Evolutionary conservation across 2,113 vertebrate genomes (phyloP), one percentile per base, ranked within the genome.

Genomic region (Chinchilla lanigera): DNA sequence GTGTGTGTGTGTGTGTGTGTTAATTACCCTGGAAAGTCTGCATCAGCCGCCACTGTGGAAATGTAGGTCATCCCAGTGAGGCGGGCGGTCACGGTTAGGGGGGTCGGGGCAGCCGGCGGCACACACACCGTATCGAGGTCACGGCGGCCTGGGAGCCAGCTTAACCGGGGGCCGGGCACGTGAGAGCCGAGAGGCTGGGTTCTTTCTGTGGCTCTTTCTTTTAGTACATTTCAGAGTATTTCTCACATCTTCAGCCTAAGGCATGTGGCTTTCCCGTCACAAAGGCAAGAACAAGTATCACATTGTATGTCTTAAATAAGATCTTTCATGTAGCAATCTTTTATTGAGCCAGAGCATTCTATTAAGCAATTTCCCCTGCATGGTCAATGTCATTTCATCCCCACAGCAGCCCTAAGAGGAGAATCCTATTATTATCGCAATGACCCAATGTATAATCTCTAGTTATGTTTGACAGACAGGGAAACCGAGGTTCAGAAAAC

Each of bases 31-130:
- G 96, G 97, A 98, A 98, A 98, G 96, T 97, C 96, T 98, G 97
- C 90, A 93, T 95, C 94, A 96, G 98, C 96, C 75, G 97, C 97
- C 94, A 96, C 98, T 85, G 96, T 92, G 97, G 97, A 98, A 98
- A 99, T 98, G 96, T 99, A 98, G 99, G 98, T 98, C 98, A 98
- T 93, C 98, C 97, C 98, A 98, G 98, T 86, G 98, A 98, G 96
- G 94, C 56, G 77, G 78, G 89, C 88, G 87, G 97, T 86, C 86
- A 85, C 17, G 87, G 92, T 95, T 89, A 93, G 95, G 86, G 86
- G 96, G 86, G 93, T 96, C 65, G 60, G 94, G 96, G 97, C 71
- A 20, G 94, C 93, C 81, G 13, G 88, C 33, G 1, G 89, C 1
- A 4, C 85, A 11, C 63, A 77, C 61, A 28, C 71, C 1, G 3